phyloP scores from a whole-genome alignment of 1,140 invertebrate genomes.

The Polyergus mexicanus region DNA sequence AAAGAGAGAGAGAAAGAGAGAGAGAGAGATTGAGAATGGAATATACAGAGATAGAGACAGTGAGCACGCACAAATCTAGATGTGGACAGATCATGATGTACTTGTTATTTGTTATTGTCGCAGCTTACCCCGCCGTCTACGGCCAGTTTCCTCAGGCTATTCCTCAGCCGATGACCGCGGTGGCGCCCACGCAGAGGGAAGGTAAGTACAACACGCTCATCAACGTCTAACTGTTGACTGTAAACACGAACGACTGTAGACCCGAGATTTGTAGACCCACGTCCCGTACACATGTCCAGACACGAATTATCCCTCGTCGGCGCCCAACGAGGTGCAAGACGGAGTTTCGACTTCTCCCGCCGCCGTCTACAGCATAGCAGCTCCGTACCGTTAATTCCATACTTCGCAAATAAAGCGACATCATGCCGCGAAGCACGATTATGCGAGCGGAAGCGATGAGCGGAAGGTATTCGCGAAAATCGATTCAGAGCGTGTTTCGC shows the following conservation, averaged over 20 bases:
- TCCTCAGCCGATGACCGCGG: conserved; percentile 95
- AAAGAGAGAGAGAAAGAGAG: background rate
- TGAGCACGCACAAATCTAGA: conserved; percentile 79
- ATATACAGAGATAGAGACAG: conserved; percentile 24
- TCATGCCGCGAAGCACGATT: background rate
- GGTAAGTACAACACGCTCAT: conserved; percentile 90
- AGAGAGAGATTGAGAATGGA: conserved; percentile 24
- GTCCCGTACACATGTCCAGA: conserved; percentile 67
- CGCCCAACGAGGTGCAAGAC: conserved; percentile 43
- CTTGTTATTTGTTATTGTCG: conserved; percentile 88
- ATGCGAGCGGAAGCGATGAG: background rate
- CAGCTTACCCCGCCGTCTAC: conserved; percentile 98
- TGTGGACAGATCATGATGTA: conserved; percentile 80
- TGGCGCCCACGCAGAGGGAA: conserved; percentile 97
- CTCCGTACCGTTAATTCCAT: background rate
- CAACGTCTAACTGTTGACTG: conserved; percentile 77
- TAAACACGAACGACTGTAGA: conserved; percentile 74
- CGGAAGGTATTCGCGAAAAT: background rate
- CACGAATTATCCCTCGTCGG: conserved; percentile 71
- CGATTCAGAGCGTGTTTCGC: background rate
- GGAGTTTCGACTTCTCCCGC: conserved; percentile 24
- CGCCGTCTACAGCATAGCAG: background rate
- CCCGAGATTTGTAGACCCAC: conserved; percentile 68
- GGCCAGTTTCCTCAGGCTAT: conserved; percentile 98
- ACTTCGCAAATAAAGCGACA: conserved; percentile 26